Percentiles rank a stretch among this genome's conserved stretches.
Conservation (phyloP, 1,140 invertebrate genomes). For the Tenebrio molitor region DNA sequence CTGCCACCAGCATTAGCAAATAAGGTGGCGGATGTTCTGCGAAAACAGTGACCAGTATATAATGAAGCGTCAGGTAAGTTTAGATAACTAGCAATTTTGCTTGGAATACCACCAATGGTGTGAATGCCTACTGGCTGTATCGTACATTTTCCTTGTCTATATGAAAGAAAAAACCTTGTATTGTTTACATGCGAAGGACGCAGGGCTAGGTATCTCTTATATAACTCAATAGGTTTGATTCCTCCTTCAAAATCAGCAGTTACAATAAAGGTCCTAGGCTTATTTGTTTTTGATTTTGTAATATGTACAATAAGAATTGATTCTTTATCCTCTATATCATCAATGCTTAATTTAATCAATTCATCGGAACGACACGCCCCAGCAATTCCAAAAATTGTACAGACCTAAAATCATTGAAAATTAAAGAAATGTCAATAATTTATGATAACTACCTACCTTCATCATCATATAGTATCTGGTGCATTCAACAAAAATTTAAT, state of each 20-base stretch:
- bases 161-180: neutral
- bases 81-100: constrained; percentile 23
- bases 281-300: constrained; percentile 17
- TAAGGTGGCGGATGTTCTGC: constrained; percentile 58
- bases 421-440: too few species aligned
- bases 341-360: too few species aligned
- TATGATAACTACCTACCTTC: too few species aligned
- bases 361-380: too few species aligned
- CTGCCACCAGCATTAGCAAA: constrained; percentile 57
- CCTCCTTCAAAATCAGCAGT: constrained; percentile 3
- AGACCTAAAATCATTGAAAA: too few species aligned
- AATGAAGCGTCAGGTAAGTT: constrained; percentile 4
- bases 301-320: constrained; percentile 24
- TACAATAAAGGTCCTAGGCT: neutral
- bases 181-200: neutral
- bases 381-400: too few species aligned
- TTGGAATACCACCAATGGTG: constrained; percentile 27
- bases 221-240: neutral
- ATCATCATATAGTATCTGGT: too few species aligned
- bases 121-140: constrained; percentile 40
- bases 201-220: constrained; percentile 3
- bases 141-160: constrained; percentile 8
- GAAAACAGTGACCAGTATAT: constrained; percentile 48
- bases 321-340: too few species aligned
- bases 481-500: too few species aligned